phyloP scores from a whole-genome alignment of 2,888 invertebrate genomes.

The Dynastes maya region DNA sequence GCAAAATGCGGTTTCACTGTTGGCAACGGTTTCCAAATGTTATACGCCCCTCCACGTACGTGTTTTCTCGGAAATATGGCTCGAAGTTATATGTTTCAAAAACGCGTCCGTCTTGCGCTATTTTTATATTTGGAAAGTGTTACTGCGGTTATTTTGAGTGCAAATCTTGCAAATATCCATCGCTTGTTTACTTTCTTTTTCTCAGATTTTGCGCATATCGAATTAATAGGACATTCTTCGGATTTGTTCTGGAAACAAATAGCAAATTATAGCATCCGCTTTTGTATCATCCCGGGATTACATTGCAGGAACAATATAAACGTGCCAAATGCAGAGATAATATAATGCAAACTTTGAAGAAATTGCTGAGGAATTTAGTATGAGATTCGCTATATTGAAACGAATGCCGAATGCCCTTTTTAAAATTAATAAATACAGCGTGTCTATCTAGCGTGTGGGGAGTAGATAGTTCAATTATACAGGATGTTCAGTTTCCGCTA shows the following conservation, averaged over 20 bases:
- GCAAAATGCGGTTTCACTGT: neutral
- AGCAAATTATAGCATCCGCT: neutral
- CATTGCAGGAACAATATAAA: no score
- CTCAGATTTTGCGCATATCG: constrained; percentile 22
- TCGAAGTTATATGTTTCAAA: constrained; percentile 15
- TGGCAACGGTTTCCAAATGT: constrained; percentile 17
- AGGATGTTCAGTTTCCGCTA: no score
- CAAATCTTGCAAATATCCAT: constrained; percentile 38
- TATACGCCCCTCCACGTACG: neutral
- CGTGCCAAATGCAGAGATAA: no score
- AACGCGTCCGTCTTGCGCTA: constrained; percentile 33
- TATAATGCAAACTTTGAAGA: no score
- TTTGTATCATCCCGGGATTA: neutral
- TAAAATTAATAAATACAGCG: no score
- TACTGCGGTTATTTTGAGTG: constrained; percentile 30
- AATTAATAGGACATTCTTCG: constrained; percentile 23
- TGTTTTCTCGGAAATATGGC: constrained; percentile 28
- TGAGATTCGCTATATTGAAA: no score
- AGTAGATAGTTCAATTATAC: no score
- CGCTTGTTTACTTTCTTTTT: constrained; percentile 32
- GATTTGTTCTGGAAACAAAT: constrained; percentile 13
- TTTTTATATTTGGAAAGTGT: constrained; percentile 41
- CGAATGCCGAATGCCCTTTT: no score
- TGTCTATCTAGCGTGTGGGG: no score
- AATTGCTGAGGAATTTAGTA: no score